Evolutionary conservation across 2,797 vertebrate genomes (phyloP).

Genomic region (Megaceryle alcyon): DNA sequence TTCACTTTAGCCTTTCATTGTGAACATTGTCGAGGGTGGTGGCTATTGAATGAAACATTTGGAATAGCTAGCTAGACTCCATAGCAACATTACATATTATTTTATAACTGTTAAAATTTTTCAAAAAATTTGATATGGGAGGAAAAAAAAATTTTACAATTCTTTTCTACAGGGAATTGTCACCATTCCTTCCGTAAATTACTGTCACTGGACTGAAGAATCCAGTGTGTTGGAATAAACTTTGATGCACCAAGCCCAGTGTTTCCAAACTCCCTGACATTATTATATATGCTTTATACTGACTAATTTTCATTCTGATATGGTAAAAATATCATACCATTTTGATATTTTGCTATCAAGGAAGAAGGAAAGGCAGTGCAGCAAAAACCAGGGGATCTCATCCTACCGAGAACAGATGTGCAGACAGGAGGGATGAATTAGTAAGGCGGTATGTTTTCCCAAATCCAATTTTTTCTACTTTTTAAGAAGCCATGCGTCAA

Average conservation of each 20-base stretch:
- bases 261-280: background rate
- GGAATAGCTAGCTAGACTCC: background rate
- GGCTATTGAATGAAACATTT: background rate
- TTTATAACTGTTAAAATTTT: background rate
- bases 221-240: background rate
- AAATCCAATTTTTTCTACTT: background rate
- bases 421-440: background rate
- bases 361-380: background rate
- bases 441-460: background rate
- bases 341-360: too few relatives aligned
- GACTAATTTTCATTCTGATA: background rate
- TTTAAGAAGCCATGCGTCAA: background rate
- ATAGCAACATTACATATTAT: background rate
- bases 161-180: background rate
- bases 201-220: background rate
- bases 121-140: background rate
- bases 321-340: background rate
- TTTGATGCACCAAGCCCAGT: rapidly evolving
- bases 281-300: background rate
- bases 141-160: background rate
- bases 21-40: background rate
- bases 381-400: background rate
- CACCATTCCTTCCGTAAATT: background rate
- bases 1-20: background rate
- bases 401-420: background rate